Evolutionary conservation across 1,140 invertebrate genomes (phyloP).

Genomic region (Thaumetopoea pityocampa): DNA sequence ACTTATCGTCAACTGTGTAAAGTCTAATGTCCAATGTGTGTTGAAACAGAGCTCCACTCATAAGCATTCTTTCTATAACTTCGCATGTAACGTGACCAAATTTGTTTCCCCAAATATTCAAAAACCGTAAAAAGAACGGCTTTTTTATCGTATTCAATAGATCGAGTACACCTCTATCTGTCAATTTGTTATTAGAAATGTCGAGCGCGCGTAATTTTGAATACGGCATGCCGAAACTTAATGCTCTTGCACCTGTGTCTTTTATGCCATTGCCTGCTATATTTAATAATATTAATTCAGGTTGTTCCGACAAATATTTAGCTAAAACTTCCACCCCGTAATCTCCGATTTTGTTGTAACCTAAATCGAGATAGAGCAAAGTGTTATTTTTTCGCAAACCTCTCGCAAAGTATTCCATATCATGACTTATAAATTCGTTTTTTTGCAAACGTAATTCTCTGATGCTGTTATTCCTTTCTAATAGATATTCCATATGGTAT

Average conservation of each 20-base stretch:
- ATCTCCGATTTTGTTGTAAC: constrained; percentile 77
- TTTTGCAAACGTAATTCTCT: constrained; percentile 78
- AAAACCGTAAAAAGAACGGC: constrained; percentile 58
- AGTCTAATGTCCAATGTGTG: constrained; percentile 75
- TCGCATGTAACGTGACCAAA: constrained; percentile 54
- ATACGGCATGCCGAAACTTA: constrained; percentile 73
- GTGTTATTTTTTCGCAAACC: constrained; percentile 71
- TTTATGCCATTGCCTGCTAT: constrained; percentile 76
- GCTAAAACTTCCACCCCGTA: constrained; percentile 72
- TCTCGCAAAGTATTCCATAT: constrained; percentile 73
- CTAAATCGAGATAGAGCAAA: constrained; percentile 75
- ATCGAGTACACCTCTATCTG: constrained; percentile 63
- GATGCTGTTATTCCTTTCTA: constrained; percentile 64
- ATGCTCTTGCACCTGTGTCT: constrained; percentile 71
- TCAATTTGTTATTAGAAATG: constrained; percentile 75
- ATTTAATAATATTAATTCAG: constrained; percentile 68
- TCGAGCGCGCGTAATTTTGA: constrained; percentile 76
- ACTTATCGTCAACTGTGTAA: constrained; percentile 70
- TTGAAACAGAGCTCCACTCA: constrained; percentile 68
- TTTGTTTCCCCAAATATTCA: constrained; percentile 77
- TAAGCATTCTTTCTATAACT: constrained; percentile 73
- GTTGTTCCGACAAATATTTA: constrained; percentile 70
- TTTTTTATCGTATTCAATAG: constrained; percentile 77
- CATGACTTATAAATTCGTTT: constrained; percentile 76
- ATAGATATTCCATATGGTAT: constrained; percentile 57